Evolutionary conservation across 1,140 invertebrate species (phyloP), one percentile per base, ranked within the genome.

Genomic region (Achroia grisella): DNA sequence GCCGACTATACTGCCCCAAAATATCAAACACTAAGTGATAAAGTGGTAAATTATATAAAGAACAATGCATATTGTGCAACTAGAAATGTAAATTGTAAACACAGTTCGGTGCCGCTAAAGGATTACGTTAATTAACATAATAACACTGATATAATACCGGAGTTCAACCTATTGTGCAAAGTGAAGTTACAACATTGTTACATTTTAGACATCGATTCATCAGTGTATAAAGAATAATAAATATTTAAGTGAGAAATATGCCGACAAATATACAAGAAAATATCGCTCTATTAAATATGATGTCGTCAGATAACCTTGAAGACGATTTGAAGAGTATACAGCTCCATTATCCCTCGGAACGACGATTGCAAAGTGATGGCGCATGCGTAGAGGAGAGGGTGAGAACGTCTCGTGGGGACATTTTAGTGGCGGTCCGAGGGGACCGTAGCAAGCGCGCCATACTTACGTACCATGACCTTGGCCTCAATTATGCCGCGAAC

Each of bases 391-490:
- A 90, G 53, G 88, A 89, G 59, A 89, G 90, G 69, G 93, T 99
- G 49, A 93, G 95, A 72, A 98, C 97, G 13, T 92, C 95, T 67
- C 93, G 92, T 82, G 97, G 97, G 43, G 91, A 92, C 58, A 80
- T 98, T 52, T 88, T 95, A 58, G 96, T 99, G 36, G 95, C 95
- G 39, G 92, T 98, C 46, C 94, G 97, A 79, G 97, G 97, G 52
- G 94, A 97, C 80, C 89, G 93, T 53, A 90, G 89, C 45, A 97
- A 97, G 87, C 96, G 95, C 56, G 94, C 96, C 57, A 98, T 99
- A 61, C 78, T 99, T 60, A 99, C 98, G 50, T 99, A 97, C 87
- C 98, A 99, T 88, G 98, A 99, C 89, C 90, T 99, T 82, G 98
- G 98, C 67, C 91, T 99, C 52, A 99, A 98, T 85, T 97, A 96